These are phyloP conservation scores for Selene dorsalis DNA, from an alignment of 2,797 vertebrate species.

Conservation along the genomic window DNA sequence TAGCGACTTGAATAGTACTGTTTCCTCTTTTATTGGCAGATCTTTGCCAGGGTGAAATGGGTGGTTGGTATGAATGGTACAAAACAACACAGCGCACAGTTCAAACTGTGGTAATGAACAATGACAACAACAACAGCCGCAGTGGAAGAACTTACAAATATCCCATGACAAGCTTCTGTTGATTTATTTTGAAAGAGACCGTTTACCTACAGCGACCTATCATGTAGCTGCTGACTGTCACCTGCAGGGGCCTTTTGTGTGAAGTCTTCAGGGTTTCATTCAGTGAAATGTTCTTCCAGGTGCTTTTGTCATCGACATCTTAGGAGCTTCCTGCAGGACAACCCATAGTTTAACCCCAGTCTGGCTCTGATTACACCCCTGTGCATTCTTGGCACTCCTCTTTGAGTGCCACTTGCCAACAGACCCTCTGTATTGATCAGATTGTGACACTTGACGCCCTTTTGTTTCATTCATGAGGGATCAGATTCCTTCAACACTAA, in stretches of 20 bases:
- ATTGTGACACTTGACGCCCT: conserved; percentile 61
- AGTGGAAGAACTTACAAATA: conserved; percentile 27
- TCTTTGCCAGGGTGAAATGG: neutral
- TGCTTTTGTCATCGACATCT: conserved; percentile 25
- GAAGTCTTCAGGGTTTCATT: conserved; percentile 28
- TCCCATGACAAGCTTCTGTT: conserved; percentile 12
- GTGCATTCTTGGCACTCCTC: conserved; percentile 59
- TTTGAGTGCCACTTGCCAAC: conserved; percentile 64
- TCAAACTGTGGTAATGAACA: conserved; percentile 20
- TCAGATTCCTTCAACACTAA: conserved; percentile 52
- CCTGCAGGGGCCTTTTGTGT: neutral
- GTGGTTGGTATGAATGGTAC: neutral
- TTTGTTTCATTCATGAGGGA: conserved; percentile 80
- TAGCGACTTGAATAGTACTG: neutral
- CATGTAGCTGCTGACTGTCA: conserved; percentile 12
- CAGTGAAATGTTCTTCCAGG: conserved; percentile 25
- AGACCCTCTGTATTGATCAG: conserved; percentile 67
- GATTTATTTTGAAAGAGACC: conserved; percentile 29
- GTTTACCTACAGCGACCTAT: conserved; percentile 15
- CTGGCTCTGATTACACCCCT: conserved; percentile 54
- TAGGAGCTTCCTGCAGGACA: conserved; percentile 18
- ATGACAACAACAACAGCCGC: neutral
- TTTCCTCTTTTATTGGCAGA: neutral
- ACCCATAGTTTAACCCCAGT: conserved; percentile 46
- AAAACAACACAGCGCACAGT: neutral